Conservation (phyloP, 2,888 invertebrate species). For the Drosophila suboccidentalis region DNA sequence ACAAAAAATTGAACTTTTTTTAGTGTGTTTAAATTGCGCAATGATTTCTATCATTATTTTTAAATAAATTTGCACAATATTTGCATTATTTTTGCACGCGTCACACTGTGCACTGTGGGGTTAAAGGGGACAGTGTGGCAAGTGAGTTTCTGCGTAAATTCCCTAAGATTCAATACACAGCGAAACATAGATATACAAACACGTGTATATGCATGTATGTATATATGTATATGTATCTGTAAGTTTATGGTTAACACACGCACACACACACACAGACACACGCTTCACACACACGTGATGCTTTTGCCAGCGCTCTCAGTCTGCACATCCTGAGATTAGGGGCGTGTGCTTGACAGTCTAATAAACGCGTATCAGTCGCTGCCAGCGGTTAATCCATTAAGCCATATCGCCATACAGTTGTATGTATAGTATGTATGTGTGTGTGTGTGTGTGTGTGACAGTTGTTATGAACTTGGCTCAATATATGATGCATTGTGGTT, state of each 20-base stretch:
- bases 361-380: slow-evolving; percentile 78
- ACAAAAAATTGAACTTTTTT: too few species aligned
- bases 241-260: slow-evolving; percentile 36
- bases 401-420: slow-evolving; percentile 47
- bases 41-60: too few species aligned
- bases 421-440: neutral
- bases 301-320: slow-evolving; percentile 37
- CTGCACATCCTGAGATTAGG: slow-evolving; percentile 63
- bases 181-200: neutral
- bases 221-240: slow-evolving; percentile 15
- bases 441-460: slow-evolving; percentile 33
- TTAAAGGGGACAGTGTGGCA: slow-evolving; percentile 36
- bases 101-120: slow-evolving; percentile 26
- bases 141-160: slow-evolving; percentile 31
- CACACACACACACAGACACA: slow-evolving; percentile 23
- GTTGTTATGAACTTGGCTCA: slow-evolving; percentile 46
- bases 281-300: slow-evolving; percentile 39
- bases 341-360: slow-evolving; percentile 77
- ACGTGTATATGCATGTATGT: slow-evolving; percentile 1
- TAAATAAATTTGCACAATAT: too few species aligned
- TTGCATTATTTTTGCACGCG: neutral
- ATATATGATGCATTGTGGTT: slow-evolving; percentile 69
- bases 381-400: slow-evolving; percentile 82
- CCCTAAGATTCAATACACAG: slow-evolving; percentile 16
- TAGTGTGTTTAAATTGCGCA: too few species aligned